These are phyloP conservation scores for Erpetoichthys calabaricus DNA, from an alignment of 2,797 vertebrate genomes.

Conservation along the genomic window DNA sequence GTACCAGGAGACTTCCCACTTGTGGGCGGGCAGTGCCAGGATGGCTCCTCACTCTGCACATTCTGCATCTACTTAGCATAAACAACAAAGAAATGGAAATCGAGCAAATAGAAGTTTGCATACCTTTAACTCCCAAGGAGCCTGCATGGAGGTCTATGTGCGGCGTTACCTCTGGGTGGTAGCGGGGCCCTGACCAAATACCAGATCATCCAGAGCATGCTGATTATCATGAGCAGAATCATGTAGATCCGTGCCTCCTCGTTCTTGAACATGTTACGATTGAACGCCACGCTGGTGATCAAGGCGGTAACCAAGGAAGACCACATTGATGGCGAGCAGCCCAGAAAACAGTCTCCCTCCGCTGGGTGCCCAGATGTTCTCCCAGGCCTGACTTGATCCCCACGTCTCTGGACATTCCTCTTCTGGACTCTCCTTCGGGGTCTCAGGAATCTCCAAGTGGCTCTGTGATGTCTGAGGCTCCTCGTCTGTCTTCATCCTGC, in stretches of 20 bases:
- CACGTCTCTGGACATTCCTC: conserved; percentile 39
- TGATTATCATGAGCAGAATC: conserved; percentile 50
- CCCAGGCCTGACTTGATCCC: conserved; percentile 29
- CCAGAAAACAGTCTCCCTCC: conserved; percentile 63
- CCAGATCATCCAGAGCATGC: conserved; percentile 61
- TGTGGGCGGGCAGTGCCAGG: too few relatives aligned
- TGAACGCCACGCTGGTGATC: conserved; percentile 57
- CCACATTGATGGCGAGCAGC: conserved; percentile 70
- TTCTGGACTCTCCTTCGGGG: conserved; percentile 12
- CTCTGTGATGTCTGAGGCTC: too few relatives aligned
- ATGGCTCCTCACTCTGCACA: too few relatives aligned
- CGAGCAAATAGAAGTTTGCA: too few relatives aligned
- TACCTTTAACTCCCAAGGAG: conserved; percentile 53
- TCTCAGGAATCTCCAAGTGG: too few relatives aligned
- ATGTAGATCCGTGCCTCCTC: conserved; percentile 54
- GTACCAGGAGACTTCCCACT: too few relatives aligned
- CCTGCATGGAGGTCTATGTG: conserved; percentile 67
- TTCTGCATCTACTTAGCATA: too few relatives aligned
- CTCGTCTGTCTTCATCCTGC: too few relatives aligned
- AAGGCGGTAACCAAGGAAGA: conserved; percentile 68
- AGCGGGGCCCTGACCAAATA: conserved; percentile 48
- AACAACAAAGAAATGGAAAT: too few relatives aligned
- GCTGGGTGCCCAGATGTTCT: conserved; percentile 46
- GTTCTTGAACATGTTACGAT: conserved; percentile 40
- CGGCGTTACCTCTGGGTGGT: conserved; percentile 32